A percentile compares a stretch with the other conserved stretches of the same genome.
phyloP scores from a whole-genome alignment of 2,888 invertebrate genomes.

The Adelphocoris suturalis region DNA sequence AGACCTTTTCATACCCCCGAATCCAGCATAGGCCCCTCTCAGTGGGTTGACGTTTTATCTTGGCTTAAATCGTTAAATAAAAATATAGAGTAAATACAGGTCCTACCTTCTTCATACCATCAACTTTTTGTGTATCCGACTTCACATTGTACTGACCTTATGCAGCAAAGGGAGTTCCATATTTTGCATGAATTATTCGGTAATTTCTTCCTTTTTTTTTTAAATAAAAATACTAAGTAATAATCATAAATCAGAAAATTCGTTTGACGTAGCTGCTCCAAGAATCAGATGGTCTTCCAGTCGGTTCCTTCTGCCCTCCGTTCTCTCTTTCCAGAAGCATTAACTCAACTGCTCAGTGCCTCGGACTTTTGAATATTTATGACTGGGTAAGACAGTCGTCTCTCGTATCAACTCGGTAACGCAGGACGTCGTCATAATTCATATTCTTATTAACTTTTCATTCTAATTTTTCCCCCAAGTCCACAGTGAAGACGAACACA shows the following conservation, averaged over 20 bases:
- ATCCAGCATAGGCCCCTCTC: too few relatives aligned
- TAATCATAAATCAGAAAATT: neutral
- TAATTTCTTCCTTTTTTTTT: neutral
- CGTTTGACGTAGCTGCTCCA: too few relatives aligned
- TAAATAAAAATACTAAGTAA: neutral
- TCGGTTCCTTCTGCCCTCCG: neutral
- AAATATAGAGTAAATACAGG: too few relatives aligned
- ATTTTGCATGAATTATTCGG: neutral
- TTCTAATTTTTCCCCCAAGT: neutral
- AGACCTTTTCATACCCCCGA: too few relatives aligned
- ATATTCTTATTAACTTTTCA: slow-evolving; percentile 32
- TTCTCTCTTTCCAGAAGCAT: neutral
- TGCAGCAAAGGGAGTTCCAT: neutral
- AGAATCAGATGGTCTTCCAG: neutral
- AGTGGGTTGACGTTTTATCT: too few relatives aligned
- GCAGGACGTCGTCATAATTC: slow-evolving; percentile 2
- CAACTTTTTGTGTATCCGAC: too few relatives aligned
- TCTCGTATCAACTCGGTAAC: neutral
- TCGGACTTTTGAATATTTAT: slow-evolving; percentile 33
- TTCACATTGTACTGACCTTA: too few relatives aligned
- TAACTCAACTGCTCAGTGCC: slow-evolving; percentile 20
- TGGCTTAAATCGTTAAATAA: too few relatives aligned
- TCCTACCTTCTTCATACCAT: too few relatives aligned
- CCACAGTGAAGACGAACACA: neutral
- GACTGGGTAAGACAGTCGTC: neutral